Base-by-base conservation (phyloP, 35 echinoderm and acorn worm genomes). In the Ptychodera flava region DNA sequence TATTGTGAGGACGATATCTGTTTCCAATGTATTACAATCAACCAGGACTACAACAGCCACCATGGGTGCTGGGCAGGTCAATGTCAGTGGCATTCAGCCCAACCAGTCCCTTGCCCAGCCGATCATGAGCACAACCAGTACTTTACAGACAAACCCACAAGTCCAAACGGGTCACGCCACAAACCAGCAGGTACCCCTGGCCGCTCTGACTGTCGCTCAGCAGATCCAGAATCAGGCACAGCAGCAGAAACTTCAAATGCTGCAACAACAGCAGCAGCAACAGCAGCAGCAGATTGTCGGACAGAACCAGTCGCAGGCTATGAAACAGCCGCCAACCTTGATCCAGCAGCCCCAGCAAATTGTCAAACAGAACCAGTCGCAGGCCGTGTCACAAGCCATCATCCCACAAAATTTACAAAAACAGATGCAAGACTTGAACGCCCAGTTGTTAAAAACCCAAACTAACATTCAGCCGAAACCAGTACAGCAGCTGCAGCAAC, bases 241-340 rank as follows among this genome's bases (percentile, higher is more conserved):
- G 37, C 82, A 86, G 31, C 88, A 90, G 33, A 81, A 90, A 33
- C 33, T 83, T 28, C 88, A 84, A 78, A 16, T 78, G 12, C 2
- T 83, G 81, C 82, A 84, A 53, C 88, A 89, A 78, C 30, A 53
- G 31, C 16, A 34, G 16, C 88, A 83, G 31, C 77, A 79, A 16
- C 15, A 37, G 27, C 83, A 85, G 35, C 35, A 82, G 1, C 16
- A 31, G 33, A 75, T 22, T 38, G 15, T 31, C n/a, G 76, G 16
- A 32, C 28, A 38, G 27, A 76, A 37, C 16, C 88, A 89, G 75
- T n/a, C 38, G 15, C 35, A 78, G 83, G 27, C 53, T 30, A 35
- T 45, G 34, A 84, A 79, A 27, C 32, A 79, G 77, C 37, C 28
- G 0, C 82, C 85, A 22, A 33, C 36, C 0, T 10, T 78, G 80